A percentile compares a stretch with the other conserved stretches of the same genome.
Evolutionary conservation across 2,888 invertebrate species (phyloP).

Genomic region (Andrena camellia): DNA sequence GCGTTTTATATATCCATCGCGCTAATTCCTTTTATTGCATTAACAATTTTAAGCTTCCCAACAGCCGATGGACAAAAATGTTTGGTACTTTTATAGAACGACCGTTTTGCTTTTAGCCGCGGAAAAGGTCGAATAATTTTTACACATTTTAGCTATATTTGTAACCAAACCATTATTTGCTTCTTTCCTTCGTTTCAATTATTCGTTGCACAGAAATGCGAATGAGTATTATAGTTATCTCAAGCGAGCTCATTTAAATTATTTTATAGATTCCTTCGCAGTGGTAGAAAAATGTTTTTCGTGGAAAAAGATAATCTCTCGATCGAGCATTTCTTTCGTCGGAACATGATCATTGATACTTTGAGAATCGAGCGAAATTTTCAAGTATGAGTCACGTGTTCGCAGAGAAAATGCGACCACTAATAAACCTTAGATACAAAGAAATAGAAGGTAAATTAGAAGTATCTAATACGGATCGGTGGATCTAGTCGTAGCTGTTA

Average conservation of each 20-base stretch:
- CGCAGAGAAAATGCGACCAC: neutral
- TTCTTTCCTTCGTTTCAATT: neutral
- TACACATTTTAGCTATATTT: neutral
- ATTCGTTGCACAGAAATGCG: neutral
- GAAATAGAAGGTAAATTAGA: neutral
- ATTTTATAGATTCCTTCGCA: no score
- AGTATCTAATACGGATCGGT: neutral
- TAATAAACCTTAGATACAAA: conserved; percentile 4
- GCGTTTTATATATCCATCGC: neutral
- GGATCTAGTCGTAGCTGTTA: neutral
- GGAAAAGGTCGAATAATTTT: conserved; percentile 1
- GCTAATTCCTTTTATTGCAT: neutral
- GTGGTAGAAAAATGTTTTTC: no score
- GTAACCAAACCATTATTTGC: neutral
- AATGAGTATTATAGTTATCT: neutral
- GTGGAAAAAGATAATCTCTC: neutral
- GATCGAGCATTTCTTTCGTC: neutral
- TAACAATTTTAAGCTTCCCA: neutral
- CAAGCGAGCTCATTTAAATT: neutral
- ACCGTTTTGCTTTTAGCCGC: conserved; percentile 1
- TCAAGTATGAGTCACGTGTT: neutral
- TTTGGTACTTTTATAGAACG: conserved; percentile 19
- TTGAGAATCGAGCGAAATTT: neutral
- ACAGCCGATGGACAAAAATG: neutral
- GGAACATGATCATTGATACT: neutral